Percentiles rank a stretch among this genome's conserved stretches.
Conservation (phyloP, 2,888 invertebrate genomes). For the Agrotis ipsilon region DNA sequence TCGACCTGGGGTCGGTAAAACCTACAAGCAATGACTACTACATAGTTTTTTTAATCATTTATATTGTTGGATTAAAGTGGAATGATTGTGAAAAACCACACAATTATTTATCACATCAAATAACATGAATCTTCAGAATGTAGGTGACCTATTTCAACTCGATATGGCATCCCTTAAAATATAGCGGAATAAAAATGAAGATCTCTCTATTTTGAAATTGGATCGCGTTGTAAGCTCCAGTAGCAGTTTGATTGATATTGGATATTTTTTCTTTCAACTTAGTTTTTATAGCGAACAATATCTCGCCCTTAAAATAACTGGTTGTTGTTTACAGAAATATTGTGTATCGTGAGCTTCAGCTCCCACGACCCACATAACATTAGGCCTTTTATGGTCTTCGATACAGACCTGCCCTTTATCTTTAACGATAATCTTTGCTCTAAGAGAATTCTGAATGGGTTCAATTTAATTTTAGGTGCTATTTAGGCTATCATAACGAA, state of each 20-base stretch:
- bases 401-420: slow-evolving; percentile 54
- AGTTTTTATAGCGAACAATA: slow-evolving; percentile 22
- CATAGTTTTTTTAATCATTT: slow-evolving; percentile 29
- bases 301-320: slow-evolving; percentile 28
- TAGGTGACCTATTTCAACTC: slow-evolving; percentile 7
- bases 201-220: slow-evolving; percentile 20
- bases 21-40: slow-evolving; percentile 3
- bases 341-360: slow-evolving; percentile 42
- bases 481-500: slow-evolving; percentile 53
- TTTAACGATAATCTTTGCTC: slow-evolving; percentile 58
- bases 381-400: slow-evolving; percentile 52
- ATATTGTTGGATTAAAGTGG: neutral
- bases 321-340: slow-evolving; percentile 51
- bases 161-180: slow-evolving; percentile 1
- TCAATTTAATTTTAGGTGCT: slow-evolving; percentile 64
- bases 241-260: slow-evolving; percentile 33
- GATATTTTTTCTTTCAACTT: slow-evolving; percentile 21
- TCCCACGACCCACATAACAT: slow-evolving; percentile 51
- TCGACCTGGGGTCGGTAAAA: slow-evolving; percentile 1
- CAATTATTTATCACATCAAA: neutral
- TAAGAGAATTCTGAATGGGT: slow-evolving; percentile 59
- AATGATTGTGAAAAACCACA: neutral
- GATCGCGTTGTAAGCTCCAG: slow-evolving; percentile 20
- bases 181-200: slow-evolving; percentile 7
- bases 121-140: neutral